Percentiles rank a stretch among this genome's conserved stretches.
phyloP scores from a whole-genome alignment of 2,113 vertebrate species.

The Lynx canadensis region DNA sequence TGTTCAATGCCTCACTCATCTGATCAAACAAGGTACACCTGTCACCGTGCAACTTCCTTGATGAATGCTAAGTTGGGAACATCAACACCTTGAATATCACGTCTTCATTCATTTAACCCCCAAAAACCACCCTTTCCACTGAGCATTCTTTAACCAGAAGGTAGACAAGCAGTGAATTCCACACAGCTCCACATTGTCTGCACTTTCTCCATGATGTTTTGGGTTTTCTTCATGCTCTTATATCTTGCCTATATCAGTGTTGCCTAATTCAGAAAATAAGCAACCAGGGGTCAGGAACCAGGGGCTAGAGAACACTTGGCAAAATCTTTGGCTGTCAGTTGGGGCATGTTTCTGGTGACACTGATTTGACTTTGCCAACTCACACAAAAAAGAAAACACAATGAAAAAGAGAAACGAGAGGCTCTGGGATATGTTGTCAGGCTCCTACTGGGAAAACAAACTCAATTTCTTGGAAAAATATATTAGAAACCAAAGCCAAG shows the following conservation, averaged over 20 bases:
- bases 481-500: slow-evolving; percentile 4
- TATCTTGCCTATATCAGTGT: not conserved
- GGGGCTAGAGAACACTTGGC: not conserved
- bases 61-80: not conserved
- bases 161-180: not conserved
- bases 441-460: not conserved
- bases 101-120: not conserved
- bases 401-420: not conserved
- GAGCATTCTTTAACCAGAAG: not conserved
- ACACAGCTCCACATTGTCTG: not conserved
- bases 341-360: not conserved
- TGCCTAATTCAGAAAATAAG: not conserved
- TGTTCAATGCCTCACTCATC: slow-evolving; percentile 12
- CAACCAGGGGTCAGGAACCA: not conserved
- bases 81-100: not conserved
- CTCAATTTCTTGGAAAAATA: not conserved
- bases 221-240: not conserved
- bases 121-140: not conserved
- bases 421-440: not conserved
- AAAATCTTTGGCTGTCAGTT: not conserved
- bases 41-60: slow-evolving; percentile 5
- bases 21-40: not conserved
- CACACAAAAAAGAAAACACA: not conserved
- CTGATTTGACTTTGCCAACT: not conserved
- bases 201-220: not conserved